phyloP scores from a whole-genome alignment of 2,888 invertebrate species.

The Isoperla grammatica region DNA sequence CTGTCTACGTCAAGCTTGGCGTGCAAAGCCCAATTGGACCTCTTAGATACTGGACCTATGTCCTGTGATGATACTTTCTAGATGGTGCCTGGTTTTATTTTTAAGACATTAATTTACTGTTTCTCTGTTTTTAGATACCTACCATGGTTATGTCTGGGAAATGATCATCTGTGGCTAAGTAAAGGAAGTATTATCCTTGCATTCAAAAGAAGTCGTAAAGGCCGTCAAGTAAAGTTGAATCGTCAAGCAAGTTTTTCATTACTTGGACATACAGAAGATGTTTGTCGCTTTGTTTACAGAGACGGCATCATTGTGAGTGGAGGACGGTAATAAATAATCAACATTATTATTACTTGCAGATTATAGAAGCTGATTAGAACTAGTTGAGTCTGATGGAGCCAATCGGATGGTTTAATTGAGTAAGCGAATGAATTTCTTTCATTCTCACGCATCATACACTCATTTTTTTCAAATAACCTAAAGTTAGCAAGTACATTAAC shows the following conservation, averaged over 20 bases:
- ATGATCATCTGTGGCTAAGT: slow-evolving; percentile 50
- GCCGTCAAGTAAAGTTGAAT: neutral
- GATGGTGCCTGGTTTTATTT: no score
- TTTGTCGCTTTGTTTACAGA: slow-evolving; percentile 46
- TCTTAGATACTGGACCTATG: no score
- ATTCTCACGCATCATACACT: no score
- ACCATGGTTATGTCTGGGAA: slow-evolving; percentile 51
- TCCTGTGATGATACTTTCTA: no score
- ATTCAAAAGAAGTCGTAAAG: slow-evolving; percentile 40
- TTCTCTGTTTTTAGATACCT: slow-evolving; percentile 37
- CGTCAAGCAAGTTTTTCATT: slow-evolving; percentile 28
- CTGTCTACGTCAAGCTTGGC: no score
- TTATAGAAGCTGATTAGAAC: no score
- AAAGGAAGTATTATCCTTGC: slow-evolving; percentile 42
- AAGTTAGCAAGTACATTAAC: no score
- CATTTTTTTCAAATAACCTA: no score
- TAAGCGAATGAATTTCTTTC: no score
- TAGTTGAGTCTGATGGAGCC: no score
- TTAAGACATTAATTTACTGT: neutral
- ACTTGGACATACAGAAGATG: slow-evolving; percentile 40
- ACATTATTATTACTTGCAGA: slow-evolving; percentile 2
- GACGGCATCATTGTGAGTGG: slow-evolving; percentile 43
- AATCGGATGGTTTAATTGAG: no score
- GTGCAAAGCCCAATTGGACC: no score
- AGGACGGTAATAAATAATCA: slow-evolving; percentile 40